Evolutionary conservation across 2,797 vertebrate genomes (phyloP).

Genomic region (Falco peregrinus): DNA sequence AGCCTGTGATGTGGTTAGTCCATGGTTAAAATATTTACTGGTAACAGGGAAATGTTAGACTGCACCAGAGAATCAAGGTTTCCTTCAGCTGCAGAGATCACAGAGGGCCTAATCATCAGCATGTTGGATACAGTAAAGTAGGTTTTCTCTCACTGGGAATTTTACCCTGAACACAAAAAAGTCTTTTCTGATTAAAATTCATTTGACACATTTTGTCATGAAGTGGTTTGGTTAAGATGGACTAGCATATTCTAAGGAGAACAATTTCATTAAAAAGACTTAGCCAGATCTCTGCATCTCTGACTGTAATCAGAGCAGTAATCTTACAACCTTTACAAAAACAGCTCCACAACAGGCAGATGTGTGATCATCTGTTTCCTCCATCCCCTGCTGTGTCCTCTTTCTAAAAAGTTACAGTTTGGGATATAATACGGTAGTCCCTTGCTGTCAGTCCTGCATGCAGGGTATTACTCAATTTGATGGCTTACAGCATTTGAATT

Average conservation of each 20-base stretch:
- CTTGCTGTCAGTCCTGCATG: not conserved
- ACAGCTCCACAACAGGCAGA: slow-evolving; percentile 20
- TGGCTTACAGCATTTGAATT: not conserved
- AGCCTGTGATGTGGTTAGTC: not conserved
- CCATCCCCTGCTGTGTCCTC: not conserved
- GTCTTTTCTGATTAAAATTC: not conserved
- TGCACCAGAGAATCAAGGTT: not conserved
- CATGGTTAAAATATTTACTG: not conserved
- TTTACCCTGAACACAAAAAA: not conserved
- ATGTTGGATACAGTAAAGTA: not conserved
- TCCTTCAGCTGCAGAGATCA: not conserved
- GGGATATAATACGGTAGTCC: not conserved
- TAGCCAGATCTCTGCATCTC: not conserved
- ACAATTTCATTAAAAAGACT: not conserved
- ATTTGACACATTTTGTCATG: not conserved
- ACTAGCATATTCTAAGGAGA: not conserved
- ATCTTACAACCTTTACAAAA: slow-evolving; percentile 16
- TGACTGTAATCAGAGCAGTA: not conserved
- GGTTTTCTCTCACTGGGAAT: slow-evolving; percentile 17
- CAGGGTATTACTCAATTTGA: not conserved
- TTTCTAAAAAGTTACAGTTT: not conserved
- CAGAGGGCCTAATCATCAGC: not conserved
- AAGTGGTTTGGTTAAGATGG: not conserved
- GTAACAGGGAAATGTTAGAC: not conserved
- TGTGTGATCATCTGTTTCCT: slow-evolving; percentile 47